Base-by-base conservation (phyloP, 2,797 vertebrate genomes). In the Zenarchopterus dispar region DNA sequence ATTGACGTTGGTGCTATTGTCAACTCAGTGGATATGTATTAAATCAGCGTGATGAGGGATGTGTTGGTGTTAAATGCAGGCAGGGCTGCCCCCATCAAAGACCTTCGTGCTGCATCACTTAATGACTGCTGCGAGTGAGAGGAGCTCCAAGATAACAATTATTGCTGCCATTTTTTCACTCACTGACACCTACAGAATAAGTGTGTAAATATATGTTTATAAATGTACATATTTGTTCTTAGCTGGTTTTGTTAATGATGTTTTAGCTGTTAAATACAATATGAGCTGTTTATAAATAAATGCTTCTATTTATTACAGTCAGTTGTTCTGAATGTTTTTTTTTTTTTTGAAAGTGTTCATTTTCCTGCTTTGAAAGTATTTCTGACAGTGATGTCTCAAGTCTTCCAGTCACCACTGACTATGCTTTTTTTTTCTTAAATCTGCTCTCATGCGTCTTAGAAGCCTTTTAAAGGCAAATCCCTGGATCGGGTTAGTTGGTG, bases 251-350 rank as follows among this genome's bases (percentile, higher is more conserved):
- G 45, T 55, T 67, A 18, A 66, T 76, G 49, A 1, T 62, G 52
- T 61, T 79, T 68, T 62, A 65, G 28, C 46, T 28, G 70, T 77
- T 42, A 31, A 80, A 36, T 39, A 39, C 36, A 39, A 77, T 36
- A 54, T 80, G 59, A 77, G 60, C 44, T 90, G 88, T 89, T 85
- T 43, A 87, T 74, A 87, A 90, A 89, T 82, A 90, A 91, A 89
- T 80, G 61, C 56, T 75, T 91, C 62, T 92, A 92, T 93, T 94
- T 93, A 93, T 92, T 91, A 67, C 75, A 63, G 44, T 87, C 22
- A 62, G 36, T 44, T 18, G 22, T 52, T 70, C 53, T 62, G 58
- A 13, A 7, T 23, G 21, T 15, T 6, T 47, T 47, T 46, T 15
- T 15, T 6, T 47, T 47, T 46, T 15, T 47, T 74, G 28, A 39